Conservation (phyloP, 2,797 vertebrate species). For the Adrianichthys oophorus region DNA sequence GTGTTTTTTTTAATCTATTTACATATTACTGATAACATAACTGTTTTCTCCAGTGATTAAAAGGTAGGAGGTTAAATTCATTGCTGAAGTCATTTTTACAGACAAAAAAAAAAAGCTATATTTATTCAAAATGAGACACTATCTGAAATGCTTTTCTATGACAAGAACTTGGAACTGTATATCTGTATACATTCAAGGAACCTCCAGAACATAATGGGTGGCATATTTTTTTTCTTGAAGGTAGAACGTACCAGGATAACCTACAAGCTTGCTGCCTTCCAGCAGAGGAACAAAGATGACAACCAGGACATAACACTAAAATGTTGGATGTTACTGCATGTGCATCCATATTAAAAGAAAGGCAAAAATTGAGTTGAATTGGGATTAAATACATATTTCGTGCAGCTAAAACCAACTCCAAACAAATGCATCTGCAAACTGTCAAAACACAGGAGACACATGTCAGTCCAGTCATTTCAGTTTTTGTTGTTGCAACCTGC, state of each 20-base stretch:
- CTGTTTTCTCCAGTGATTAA: not conserved
- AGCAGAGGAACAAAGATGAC: conserved; percentile 19
- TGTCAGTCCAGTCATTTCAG: conserved; percentile 47
- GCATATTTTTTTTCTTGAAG: conserved; percentile 8
- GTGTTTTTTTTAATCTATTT: conserved; percentile 17
- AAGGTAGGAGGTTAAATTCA: conserved; percentile 6
- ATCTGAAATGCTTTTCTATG: conserved; percentile 9
- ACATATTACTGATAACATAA: not conserved
- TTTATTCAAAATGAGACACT: not conserved
- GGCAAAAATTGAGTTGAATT: conserved; percentile 24
- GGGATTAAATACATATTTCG: conserved; percentile 20
- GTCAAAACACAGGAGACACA: conserved; percentile 14
- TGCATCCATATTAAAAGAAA: conserved; percentile 9
- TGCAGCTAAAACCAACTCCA: conserved; percentile 23
- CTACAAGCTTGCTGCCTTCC: conserved; percentile 11
- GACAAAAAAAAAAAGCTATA: not conserved
- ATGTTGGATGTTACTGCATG: conserved; percentile 20
- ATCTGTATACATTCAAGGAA: conserved; percentile 12
- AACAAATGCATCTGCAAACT: conserved; percentile 13
- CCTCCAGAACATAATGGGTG: conserved; percentile 14
- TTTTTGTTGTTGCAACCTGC: conserved; percentile 22
- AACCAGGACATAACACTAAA: conserved; percentile 13
- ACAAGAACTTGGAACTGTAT: conserved; percentile 8
- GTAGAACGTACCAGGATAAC: conserved; percentile 15
- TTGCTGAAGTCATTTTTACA: too few relatives aligned